These are phyloP conservation scores for Pygathrix nemaeus DNA, from an alignment of 2,113 vertebrate species.

Conservation along the genomic window DNA sequence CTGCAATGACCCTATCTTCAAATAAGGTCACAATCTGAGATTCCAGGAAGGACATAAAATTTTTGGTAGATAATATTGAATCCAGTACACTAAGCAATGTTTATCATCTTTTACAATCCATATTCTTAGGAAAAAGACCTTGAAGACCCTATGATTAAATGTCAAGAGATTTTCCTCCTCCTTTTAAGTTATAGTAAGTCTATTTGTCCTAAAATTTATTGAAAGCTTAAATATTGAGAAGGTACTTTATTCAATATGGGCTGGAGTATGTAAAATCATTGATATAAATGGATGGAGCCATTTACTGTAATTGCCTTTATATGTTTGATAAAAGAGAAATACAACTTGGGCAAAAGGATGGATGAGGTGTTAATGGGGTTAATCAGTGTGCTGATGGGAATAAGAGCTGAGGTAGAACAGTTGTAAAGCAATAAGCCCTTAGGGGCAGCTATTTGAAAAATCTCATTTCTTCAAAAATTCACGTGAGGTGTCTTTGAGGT, in stretches of 20 bases:
- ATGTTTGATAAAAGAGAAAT: conserved; percentile 39
- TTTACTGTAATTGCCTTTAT: conserved; percentile 26
- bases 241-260: background rate
- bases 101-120: background rate
- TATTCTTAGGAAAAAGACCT: background rate
- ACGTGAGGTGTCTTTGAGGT: background rate
- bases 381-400: background rate
- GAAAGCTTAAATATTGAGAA: conserved; percentile 40
- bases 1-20: background rate
- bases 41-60: background rate
- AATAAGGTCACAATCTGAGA: background rate
- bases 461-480: background rate
- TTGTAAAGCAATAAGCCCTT: background rate
- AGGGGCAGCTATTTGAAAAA: background rate
- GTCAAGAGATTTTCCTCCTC: conserved; percentile 12
- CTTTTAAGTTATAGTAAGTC: background rate
- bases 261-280: background rate
- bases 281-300: background rate
- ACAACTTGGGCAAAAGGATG: background rate
- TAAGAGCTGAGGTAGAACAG: background rate
- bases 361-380: conserved; percentile 21
- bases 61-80: background rate
- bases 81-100: background rate
- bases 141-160: conserved; percentile 11
- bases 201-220: background rate